phyloP scores from a whole-genome alignment of 1,140 invertebrate genomes.

The Bombyx mandarina region DNA sequence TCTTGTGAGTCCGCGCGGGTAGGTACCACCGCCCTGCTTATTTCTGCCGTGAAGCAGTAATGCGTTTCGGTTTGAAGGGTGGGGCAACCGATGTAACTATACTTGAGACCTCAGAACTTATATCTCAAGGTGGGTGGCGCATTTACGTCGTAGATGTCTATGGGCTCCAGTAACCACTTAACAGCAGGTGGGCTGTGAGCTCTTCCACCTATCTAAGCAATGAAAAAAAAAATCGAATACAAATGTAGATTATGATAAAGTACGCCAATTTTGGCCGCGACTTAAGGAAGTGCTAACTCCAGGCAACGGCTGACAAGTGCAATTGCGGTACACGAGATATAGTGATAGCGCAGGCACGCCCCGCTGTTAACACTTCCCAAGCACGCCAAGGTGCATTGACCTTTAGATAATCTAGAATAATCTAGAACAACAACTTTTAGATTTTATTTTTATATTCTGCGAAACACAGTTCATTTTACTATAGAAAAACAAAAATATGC shows the following conservation, averaged over 20 bases:
- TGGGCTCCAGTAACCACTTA: too few species aligned
- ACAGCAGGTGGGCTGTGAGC: too few species aligned
- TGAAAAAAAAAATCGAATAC: neutral
- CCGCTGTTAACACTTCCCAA: constrained; percentile 44
- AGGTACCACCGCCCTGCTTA: too few species aligned
- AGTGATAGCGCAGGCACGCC: constrained; percentile 37
- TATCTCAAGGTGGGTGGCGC: too few species aligned
- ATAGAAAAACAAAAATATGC: too few species aligned
- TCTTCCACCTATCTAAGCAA: neutral
- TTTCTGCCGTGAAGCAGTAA: too few species aligned
- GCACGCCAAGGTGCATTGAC: constrained; percentile 39
- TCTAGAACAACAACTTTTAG: constrained; percentile 2
- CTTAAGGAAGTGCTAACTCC: constrained; percentile 19
- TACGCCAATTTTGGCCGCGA: neutral
- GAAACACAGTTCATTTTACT: neutral
- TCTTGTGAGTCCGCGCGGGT: too few species aligned
- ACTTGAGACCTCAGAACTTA: too few species aligned
- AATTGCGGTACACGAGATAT: constrained; percentile 33
- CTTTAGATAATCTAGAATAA: constrained; percentile 9
- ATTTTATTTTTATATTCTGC: constrained; percentile 3
- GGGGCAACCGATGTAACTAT: too few species aligned
- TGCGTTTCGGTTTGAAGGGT: too few species aligned
- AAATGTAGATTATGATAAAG: neutral
- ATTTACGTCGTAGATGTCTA: too few species aligned
- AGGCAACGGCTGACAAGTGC: constrained; percentile 33